Percentiles rank a stretch among this genome's conserved stretches.
phyloP scores from a whole-genome alignment of 2,888 invertebrate genomes.

The Tillus elongatus region DNA sequence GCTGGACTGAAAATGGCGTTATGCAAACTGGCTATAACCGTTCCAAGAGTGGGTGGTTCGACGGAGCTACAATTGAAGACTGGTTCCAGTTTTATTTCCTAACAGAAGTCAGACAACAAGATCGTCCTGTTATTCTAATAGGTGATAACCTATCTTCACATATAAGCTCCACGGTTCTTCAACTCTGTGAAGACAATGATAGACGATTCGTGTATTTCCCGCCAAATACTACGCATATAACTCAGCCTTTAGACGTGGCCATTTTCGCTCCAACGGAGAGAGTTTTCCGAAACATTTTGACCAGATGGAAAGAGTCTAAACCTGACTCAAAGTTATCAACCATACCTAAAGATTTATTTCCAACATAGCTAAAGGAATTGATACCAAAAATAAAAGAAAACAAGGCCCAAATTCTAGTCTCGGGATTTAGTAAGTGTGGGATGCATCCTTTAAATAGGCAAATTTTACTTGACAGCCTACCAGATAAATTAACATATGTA shows the following conservation, averaged over 20 bases:
- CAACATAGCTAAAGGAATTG: neutral
- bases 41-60: constrained; percentile 30
- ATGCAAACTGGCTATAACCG: constrained; percentile 29
- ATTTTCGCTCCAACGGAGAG: no score
- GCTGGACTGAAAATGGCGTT: constrained; percentile 36
- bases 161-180: constrained; percentile 24
- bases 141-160: constrained; percentile 30
- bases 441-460: constrained; percentile 8
- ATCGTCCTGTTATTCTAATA: constrained; percentile 27
- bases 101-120: constrained; percentile 22
- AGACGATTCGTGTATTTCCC: constrained; percentile 32
- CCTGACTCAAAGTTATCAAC: neutral
- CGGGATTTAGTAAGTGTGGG: constrained; percentile 6
- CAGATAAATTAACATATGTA: constrained; percentile 4
- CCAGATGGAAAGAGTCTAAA: constrained; percentile 4
- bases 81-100: constrained; percentile 24
- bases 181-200: constrained; percentile 28
- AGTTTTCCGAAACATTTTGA: constrained; percentile 4
- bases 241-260: no score
- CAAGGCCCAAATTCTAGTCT: neutral
- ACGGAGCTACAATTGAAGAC: constrained; percentile 21
- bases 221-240: constrained; percentile 29
- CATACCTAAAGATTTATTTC: constrained; percentile 1
- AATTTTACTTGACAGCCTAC: constrained; percentile 8
- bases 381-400: neutral